phyloP scores from a whole-genome alignment of 2,888 invertebrate genomes.

The Sylvicola cinctus region DNA sequence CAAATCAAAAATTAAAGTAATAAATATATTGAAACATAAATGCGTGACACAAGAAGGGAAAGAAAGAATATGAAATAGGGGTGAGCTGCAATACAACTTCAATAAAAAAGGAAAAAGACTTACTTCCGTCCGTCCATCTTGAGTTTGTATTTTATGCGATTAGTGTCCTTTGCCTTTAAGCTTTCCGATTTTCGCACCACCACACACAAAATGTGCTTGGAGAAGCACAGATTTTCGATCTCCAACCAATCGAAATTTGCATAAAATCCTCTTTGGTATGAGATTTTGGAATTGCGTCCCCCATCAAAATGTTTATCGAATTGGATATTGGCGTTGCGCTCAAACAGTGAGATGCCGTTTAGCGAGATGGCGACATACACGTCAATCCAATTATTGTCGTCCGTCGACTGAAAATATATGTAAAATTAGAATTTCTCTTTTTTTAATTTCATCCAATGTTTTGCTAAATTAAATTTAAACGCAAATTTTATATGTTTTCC shows the following conservation, averaged over 20 bases:
- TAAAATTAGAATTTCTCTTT: neutral
- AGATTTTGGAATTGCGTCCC: conserved; percentile 9
- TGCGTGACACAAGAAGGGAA: neutral
- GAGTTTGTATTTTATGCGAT: conserved; percentile 46
- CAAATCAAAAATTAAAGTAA: conserved; percentile 1
- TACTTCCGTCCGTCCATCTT: conserved; percentile 53
- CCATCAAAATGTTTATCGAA: conserved; percentile 1
- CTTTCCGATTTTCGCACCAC: conserved; percentile 31
- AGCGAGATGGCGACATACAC: conserved; percentile 43
- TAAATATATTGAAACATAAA: conserved; percentile 1
- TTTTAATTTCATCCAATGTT: too few relatives aligned
- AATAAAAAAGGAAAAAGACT: conserved; percentile 12
- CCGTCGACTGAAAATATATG: conserved; percentile 25
- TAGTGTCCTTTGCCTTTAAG: conserved; percentile 32
- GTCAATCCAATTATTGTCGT: conserved; percentile 36
- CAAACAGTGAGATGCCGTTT: conserved; percentile 27
- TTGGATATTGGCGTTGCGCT: conserved; percentile 5
- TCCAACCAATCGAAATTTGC: conserved; percentile 42
- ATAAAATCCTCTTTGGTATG: conserved; percentile 22
- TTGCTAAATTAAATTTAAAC: too few relatives aligned
- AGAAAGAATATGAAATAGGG: neutral
- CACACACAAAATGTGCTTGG: conserved; percentile 47
- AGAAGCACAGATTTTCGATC: conserved; percentile 55
- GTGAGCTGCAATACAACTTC: neutral
- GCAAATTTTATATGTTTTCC: too few relatives aligned